Percentiles rank a stretch among this genome's conserved stretches.
These are phyloP conservation scores for Odontocerum albicorne DNA, from an alignment of 2,888 invertebrate species.

Conservation along the genomic window DNA sequence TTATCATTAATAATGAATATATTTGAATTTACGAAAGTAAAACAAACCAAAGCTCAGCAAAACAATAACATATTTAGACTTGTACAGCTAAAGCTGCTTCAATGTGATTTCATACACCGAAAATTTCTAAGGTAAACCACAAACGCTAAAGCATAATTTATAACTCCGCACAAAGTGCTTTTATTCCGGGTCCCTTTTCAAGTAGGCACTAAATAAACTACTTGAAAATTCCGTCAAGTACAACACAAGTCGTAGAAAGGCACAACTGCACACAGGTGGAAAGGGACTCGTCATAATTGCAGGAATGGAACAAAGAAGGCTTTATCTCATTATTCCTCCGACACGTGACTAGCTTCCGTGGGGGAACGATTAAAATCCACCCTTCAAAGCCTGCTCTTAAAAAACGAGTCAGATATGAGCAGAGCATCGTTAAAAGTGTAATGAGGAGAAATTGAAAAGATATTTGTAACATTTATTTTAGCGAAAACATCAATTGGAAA, in stretches of 20 bases:
- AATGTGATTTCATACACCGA: constrained; percentile 1
- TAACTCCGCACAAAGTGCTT: constrained; percentile 14
- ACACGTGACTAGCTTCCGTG: constrained; percentile 12
- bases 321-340: constrained; percentile 15
- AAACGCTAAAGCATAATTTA: constrained; percentile 10
- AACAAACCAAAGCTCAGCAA: not conserved
- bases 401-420: not conserved
- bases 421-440: not conserved
- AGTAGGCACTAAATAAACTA: constrained; percentile 11
- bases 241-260: constrained; percentile 1
- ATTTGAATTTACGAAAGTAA: not conserved
- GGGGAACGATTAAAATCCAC: constrained; percentile 1
- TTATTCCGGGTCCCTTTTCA: constrained; percentile 3
- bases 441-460: too few relatives aligned
- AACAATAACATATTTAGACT: too few relatives aligned
- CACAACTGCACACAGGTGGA: constrained; percentile 18
- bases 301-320: constrained; percentile 14
- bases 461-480: too few relatives aligned
- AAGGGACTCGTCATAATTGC: constrained; percentile 17
- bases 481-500: too few relatives aligned
- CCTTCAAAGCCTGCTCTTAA: not conserved
- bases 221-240: constrained; percentile 13
- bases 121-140: constrained; percentile 9
- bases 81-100: not conserved
- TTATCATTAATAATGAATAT: not conserved